Evolutionary conservation across 35 echinoderm and acorn worm species (phyloP).

Genomic region (Chiridota heheva): DNA sequence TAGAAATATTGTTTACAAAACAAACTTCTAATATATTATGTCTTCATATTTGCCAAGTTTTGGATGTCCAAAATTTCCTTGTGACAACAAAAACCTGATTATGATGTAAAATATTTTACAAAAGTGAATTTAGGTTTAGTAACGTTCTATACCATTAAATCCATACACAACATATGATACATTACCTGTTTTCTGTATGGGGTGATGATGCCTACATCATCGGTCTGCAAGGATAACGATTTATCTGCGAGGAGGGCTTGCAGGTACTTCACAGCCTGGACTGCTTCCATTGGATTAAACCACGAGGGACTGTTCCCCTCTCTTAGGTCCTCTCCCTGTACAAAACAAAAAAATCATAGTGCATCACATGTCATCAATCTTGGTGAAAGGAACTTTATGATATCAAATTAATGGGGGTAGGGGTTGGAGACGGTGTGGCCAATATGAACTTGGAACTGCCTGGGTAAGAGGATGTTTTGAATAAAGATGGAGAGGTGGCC

Average conservation of each 20-base stretch:
- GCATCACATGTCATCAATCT: too few species aligned
- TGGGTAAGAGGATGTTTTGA: too few species aligned
- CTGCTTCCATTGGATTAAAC: conserved; percentile 90
- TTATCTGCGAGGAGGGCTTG: conserved; percentile 50
- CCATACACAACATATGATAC: neutral
- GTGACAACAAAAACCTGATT: neutral
- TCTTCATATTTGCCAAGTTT: too few species aligned
- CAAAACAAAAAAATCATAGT: too few species aligned
- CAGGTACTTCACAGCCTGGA: conserved; percentile 78
- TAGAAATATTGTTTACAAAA: too few species aligned
- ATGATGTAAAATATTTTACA: neutral
- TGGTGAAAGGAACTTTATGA: too few species aligned
- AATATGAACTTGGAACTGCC: too few species aligned
- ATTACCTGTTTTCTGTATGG: conserved; percentile 97
- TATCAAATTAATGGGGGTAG: too few species aligned
- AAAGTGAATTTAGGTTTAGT: neutral
- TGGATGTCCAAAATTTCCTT: too few species aligned
- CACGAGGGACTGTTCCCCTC: conserved; percentile 98
- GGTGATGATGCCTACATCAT: conserved; percentile 86
- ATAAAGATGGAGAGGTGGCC: too few species aligned
- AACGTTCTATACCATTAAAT: neutral
- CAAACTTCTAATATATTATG: too few species aligned
- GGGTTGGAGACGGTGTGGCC: too few species aligned
- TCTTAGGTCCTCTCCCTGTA: conserved; percentile 72
- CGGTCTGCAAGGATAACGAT: conserved; percentile 11